Base-by-base conservation (phyloP, 37 sponge, comb jelly and placozoan genomes). In the Spongilla lacustris region DNA sequence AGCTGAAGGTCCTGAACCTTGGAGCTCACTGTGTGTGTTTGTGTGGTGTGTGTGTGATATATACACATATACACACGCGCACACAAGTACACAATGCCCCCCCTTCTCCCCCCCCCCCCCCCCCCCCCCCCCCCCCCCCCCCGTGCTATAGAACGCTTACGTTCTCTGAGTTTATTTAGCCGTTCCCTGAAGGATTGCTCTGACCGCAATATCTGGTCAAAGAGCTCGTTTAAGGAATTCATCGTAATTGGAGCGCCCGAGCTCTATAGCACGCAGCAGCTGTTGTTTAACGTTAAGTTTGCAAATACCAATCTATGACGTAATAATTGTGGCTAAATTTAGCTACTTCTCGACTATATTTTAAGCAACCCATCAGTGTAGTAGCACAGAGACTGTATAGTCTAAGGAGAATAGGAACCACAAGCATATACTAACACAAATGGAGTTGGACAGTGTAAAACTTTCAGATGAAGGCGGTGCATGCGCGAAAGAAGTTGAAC, bases 171-270 rank as follows among this genome's bases (percentile, higher is more conserved):
- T 23, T 80, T 58, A 68, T 58, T 78, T 10, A 74, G 74, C 81
- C 86, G 86, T 69, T 69, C 83, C 1, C 75, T 91, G 76, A 84
- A 91, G 75, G 37, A 76, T 50, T 77, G 73, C 29, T 95, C 95
- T 28, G 90, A 86, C 73, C 87, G 90, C 28, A 91, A 35, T 49
- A 95, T 91, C 68, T 95, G 82, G 79, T 95, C 90, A 85, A 95
- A 95, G 38, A 95, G 68, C 25, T 91, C 81, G 70, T 89, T 91
- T 25, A 95, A 68, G 31, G 80, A 84, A 29, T 74, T 81, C 92
- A 91, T 91, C 28, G 19, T 85, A 28, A 19, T 33, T 25, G 32
- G 73, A n/a, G n/a, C n/a, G n/a, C n/a, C n/a, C n/a, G n/a, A n/a
- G n/a, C n/a, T n/a, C n/a, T n/a, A n/a, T n/a, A 29, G 14, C 19